These are phyloP conservation scores for Erinaceus europaeus DNA, from an alignment of 2,113 vertebrate genomes.

Conservation along the genomic window DNA sequence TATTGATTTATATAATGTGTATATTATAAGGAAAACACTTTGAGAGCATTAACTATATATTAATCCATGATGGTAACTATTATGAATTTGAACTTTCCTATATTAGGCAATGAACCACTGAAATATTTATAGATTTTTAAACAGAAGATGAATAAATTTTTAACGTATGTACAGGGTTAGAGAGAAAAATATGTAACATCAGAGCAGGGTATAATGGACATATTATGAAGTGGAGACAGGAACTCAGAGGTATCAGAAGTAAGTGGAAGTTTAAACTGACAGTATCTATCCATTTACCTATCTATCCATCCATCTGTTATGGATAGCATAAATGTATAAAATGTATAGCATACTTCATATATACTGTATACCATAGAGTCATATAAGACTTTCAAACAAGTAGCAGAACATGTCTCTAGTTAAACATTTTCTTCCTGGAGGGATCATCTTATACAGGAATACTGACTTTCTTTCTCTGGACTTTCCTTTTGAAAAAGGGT, in stretches of 20 bases:
- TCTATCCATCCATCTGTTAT: too few species aligned
- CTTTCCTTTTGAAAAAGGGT: too few species aligned
- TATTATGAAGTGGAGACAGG: neutral
- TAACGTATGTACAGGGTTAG: neutral
- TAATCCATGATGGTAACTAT: neutral
- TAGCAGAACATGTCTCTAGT: too few species aligned
- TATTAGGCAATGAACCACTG: neutral
- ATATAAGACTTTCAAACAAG: too few species aligned
- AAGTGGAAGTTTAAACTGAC: neutral
- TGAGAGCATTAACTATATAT: neutral
- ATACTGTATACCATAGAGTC: too few species aligned
- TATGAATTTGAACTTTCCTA: neutral
- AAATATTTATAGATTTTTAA: neutral
- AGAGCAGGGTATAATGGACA: fast-evolving
- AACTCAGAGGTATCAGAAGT: neutral
- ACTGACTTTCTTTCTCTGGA: too few species aligned
- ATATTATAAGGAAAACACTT: neutral
- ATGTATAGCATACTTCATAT: too few species aligned
- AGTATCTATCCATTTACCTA: too few species aligned
- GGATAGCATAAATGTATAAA: too few species aligned
- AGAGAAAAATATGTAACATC: neutral
- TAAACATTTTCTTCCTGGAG: too few species aligned
- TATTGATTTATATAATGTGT: neutral
- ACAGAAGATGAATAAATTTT: neutral
- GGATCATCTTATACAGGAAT: too few species aligned